Conservation (phyloP, 2,113 vertebrate genomes). For the Beaufortia kweichowensis region DNA sequence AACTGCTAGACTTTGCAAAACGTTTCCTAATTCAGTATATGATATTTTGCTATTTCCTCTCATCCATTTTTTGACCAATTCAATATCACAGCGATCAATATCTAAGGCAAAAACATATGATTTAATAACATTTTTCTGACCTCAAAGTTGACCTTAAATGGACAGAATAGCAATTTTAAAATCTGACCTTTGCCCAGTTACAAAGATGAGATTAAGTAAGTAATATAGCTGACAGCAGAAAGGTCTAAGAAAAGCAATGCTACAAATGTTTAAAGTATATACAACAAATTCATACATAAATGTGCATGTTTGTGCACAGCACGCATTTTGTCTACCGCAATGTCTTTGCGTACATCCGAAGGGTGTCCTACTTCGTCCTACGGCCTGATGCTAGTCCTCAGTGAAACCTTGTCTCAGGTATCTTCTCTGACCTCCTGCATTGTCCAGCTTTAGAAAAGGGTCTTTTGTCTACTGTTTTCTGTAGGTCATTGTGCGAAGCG, state of each 20-base stretch:
- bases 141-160: conserved; percentile 10
- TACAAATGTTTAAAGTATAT: not conserved
- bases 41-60: not conserved
- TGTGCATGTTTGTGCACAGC: not conserved
- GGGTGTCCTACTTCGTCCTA: conserved; percentile 56
- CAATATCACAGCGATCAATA: conserved; percentile 51
- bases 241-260: not conserved
- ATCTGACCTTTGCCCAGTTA: not conserved
- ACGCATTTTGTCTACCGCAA: not conserved
- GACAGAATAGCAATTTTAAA: conserved; percentile 38
- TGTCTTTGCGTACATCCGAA: conserved; percentile 59
- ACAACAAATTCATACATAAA: not conserved
- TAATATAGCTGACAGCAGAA: not conserved
- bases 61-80: not conserved
- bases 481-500: conserved; percentile 81
- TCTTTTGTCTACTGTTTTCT: conserved; percentile 81
- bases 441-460: conserved; percentile 80
- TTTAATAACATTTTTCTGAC: conserved; percentile 31
- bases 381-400: conserved; percentile 71
- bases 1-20: too few relatives aligned
- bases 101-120: conserved; percentile 33
- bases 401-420: conserved; percentile 72
- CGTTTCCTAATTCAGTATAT: too few relatives aligned
- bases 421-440: conserved; percentile 80
- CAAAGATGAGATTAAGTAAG: not conserved